Conservation (phyloP, 2,888 invertebrate species). For the Sesia apiformis region DNA sequence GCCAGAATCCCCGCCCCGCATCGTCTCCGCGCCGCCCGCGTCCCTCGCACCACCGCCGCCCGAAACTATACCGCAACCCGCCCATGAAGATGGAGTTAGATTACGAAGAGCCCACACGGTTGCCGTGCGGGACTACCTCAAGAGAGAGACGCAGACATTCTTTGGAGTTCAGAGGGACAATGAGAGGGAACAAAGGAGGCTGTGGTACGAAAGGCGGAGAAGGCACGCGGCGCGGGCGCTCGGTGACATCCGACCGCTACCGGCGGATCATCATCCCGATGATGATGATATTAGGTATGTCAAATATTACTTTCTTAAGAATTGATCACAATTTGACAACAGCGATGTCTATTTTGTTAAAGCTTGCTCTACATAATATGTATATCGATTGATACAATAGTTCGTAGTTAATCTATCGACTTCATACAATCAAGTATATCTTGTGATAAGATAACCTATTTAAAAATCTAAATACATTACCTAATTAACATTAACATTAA, state of each 20-base stretch:
- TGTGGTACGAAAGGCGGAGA: slow-evolving; percentile 87
- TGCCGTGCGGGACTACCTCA: slow-evolving; percentile 78
- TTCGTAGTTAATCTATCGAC: too few relatives aligned
- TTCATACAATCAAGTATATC: too few relatives aligned
- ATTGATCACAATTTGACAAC: background rate
- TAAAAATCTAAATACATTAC: too few relatives aligned
- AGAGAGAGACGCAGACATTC: slow-evolving; percentile 86
- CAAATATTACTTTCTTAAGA: background rate
- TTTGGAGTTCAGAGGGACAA: slow-evolving; percentile 88
- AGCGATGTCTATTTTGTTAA: too few relatives aligned
- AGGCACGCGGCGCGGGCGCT: slow-evolving; percentile 84
- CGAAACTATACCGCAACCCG: slow-evolving; percentile 50
- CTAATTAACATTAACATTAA: too few relatives aligned
- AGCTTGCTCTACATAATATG: too few relatives aligned
- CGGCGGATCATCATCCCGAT: slow-evolving; percentile 75
- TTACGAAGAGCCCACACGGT: slow-evolving; percentile 57
- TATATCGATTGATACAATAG: too few relatives aligned
- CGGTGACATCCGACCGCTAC: slow-evolving; percentile 74
- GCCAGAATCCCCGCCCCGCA: slow-evolving; percentile 31
- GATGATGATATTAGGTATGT: slow-evolving; percentile 72
- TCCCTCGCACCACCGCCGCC: slow-evolving; percentile 30
- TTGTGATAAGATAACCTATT: too few relatives aligned
- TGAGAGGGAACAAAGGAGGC: slow-evolving; percentile 80
- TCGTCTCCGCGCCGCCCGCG: slow-evolving; percentile 41
- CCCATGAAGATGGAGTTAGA: slow-evolving; percentile 61